Evolutionary conservation across 2,888 invertebrate genomes (phyloP).

Genomic region (Alsophila aescularia): DNA sequence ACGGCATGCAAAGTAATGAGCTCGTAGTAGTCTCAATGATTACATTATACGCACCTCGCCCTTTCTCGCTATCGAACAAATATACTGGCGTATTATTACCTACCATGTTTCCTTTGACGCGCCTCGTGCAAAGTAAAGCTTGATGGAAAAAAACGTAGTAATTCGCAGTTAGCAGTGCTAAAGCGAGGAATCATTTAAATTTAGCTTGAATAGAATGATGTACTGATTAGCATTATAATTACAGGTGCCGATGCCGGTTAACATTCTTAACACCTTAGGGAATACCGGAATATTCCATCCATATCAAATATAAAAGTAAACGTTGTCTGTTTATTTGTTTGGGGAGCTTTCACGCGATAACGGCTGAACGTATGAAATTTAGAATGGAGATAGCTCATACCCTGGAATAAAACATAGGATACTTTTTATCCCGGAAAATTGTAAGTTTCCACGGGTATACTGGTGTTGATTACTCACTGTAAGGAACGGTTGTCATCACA

Average conservation of each 20-base stretch:
- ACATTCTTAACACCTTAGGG: background rate
- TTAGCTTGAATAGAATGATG: background rate
- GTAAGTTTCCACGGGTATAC: too few relatives aligned
- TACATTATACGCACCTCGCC: constrained; percentile 56
- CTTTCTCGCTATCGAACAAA: constrained; percentile 42
- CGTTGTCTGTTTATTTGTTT: constrained; percentile 8
- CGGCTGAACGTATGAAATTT: too few relatives aligned
- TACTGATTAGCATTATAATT: background rate
- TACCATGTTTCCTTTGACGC: constrained; percentile 41
- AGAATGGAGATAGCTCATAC: constrained; percentile 24
- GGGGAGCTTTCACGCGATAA: too few relatives aligned
- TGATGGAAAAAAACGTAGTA: constrained; percentile 4
- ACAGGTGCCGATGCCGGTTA: background rate
- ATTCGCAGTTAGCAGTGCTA: background rate
- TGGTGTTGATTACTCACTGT: too few relatives aligned
- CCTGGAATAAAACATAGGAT: too few relatives aligned
- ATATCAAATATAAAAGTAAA: too few relatives aligned
- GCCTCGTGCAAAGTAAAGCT: constrained; percentile 33
- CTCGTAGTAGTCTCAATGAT: constrained; percentile 52
- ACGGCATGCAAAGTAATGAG: constrained; percentile 33
- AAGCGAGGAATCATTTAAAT: background rate
- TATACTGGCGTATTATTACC: constrained; percentile 43
- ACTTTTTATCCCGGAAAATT: too few relatives aligned
- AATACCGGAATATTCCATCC: background rate
- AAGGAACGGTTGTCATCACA: too few relatives aligned